A percentile compares a stretch with the other conserved stretches of the same genome.
phyloP scores from a whole-genome alignment of 2,113 vertebrate genomes.

The Pachycephala philippinensis region DNA sequence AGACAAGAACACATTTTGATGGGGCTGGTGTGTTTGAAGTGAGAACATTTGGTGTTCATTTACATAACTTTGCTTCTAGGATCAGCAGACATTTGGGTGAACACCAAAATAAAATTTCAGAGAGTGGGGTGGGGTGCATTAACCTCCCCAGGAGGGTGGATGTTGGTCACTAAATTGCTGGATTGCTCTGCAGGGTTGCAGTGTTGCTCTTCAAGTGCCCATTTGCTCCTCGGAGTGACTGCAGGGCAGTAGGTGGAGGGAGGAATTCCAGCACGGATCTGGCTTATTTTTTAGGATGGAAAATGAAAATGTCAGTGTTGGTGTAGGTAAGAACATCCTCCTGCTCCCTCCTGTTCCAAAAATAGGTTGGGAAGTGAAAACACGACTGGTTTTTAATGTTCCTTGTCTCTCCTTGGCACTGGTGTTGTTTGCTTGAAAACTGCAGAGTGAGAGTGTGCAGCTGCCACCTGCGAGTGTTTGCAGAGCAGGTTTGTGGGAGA shows the following conservation, averaged over 20 bases:
- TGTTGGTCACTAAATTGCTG: neutral
- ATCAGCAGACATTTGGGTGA: neutral
- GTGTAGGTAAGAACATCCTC: neutral
- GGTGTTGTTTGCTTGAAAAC: neutral
- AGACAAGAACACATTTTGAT: neutral
- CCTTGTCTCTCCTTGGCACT: neutral
- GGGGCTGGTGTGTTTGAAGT: neutral
- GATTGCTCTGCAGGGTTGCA: neutral
- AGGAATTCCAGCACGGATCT: neutral
- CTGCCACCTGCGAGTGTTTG: neutral
- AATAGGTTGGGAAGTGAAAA: neutral
- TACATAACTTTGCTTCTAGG: neutral
- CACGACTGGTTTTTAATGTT: neutral
- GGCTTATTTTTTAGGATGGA: neutral
- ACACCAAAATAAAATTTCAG: neutral
- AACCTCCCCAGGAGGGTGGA: neutral
- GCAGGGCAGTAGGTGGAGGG: neutral
- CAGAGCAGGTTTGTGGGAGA: neutral
- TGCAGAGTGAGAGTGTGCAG: neutral
- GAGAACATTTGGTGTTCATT: constrained; percentile 2
- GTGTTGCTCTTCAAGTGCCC: neutral
- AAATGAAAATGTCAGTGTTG: neutral
- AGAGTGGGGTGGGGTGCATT: neutral
- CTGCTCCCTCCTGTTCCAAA: neutral
- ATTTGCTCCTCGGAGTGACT: neutral